phyloP scores from a whole-genome alignment of 2,888 invertebrate species.

The Nephrotoma flavescens region DNA sequence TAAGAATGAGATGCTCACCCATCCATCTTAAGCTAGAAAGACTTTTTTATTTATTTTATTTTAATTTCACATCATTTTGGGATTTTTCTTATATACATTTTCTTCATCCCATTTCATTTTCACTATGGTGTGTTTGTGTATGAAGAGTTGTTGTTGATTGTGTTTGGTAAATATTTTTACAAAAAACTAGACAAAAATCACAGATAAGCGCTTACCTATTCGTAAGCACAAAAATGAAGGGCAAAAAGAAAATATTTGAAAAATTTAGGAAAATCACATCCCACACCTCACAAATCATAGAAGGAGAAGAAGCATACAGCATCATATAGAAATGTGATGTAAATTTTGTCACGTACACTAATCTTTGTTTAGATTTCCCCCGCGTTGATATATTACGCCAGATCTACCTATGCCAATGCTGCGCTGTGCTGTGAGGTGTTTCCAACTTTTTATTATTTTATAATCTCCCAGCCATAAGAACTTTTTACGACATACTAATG shows the following conservation, averaged over 20 bases:
- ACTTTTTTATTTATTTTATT: not conserved
- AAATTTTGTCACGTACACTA: not conserved
- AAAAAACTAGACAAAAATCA: not conserved
- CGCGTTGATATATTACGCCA: not conserved
- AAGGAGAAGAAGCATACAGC: not conserved
- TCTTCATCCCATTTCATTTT: not conserved
- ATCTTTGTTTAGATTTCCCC: not conserved
- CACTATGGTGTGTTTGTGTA: not conserved
- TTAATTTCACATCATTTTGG: not conserved
- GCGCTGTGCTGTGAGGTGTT: not conserved
- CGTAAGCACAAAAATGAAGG: not conserved
- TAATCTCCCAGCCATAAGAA: not conserved
- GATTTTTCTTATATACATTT: not conserved
- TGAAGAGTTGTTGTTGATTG: not conserved
- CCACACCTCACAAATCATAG: not conserved
- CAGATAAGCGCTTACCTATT: not conserved
- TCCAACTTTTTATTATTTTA: not conserved
- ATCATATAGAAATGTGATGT: not conserved
- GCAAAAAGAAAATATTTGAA: not conserved
- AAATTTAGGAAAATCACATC: not conserved
- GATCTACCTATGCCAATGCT: not conserved
- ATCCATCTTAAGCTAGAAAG: not conserved
- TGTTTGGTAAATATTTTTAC: not conserved
- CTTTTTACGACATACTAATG: not conserved
- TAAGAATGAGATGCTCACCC: not conserved